phyloP scores from a whole-genome alignment of 2,797 vertebrate genomes.

The Gadopsis bispinosus region DNA sequence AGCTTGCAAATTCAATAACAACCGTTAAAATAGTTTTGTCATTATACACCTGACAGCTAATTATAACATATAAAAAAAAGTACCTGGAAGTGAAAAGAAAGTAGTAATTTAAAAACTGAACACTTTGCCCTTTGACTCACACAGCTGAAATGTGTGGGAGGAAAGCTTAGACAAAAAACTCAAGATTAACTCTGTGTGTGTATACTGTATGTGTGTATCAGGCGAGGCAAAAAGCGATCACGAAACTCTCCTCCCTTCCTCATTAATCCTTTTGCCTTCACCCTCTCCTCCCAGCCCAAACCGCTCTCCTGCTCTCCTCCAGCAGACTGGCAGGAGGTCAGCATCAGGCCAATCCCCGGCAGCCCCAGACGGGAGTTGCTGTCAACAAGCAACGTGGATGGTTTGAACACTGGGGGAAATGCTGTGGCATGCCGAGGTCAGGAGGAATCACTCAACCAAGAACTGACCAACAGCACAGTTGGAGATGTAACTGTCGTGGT shows the following conservation, averaged over 20 bases:
- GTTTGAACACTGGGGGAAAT: slow-evolving; percentile 73
- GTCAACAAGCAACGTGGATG: slow-evolving; percentile 79
- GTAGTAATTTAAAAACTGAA: slow-evolving; percentile 72
- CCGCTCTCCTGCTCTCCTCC: slow-evolving; percentile 51
- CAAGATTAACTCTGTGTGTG: slow-evolving; percentile 32
- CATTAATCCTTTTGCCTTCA: slow-evolving; percentile 60
- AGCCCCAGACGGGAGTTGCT: slow-evolving; percentile 76
- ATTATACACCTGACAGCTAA: slow-evolving; percentile 64
- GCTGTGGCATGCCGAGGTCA: slow-evolving; percentile 74
- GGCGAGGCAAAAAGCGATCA: slow-evolving; percentile 56
- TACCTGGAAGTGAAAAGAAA: slow-evolving; percentile 54
- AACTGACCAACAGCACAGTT: slow-evolving; percentile 65
- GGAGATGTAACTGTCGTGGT: slow-evolving; percentile 64
- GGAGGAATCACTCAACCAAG: slow-evolving; percentile 75
- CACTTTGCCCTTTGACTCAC: slow-evolving; percentile 73
- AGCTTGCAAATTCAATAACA: slow-evolving; percentile 73
- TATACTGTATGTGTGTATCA: slow-evolving; percentile 25
- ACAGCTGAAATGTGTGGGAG: slow-evolving; percentile 57
- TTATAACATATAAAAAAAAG: slow-evolving; percentile 52
- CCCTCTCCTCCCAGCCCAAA: slow-evolving; percentile 53
- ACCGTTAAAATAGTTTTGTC: slow-evolving; percentile 64
- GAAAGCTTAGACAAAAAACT: slow-evolving; percentile 39
- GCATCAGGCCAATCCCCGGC: slow-evolving; percentile 67
- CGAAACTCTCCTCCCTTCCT: slow-evolving; percentile 50
- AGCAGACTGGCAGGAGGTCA: slow-evolving; percentile 80